Base-by-base conservation (phyloP, 2,113 vertebrate genomes). In the Notothenia coriiceps region DNA sequence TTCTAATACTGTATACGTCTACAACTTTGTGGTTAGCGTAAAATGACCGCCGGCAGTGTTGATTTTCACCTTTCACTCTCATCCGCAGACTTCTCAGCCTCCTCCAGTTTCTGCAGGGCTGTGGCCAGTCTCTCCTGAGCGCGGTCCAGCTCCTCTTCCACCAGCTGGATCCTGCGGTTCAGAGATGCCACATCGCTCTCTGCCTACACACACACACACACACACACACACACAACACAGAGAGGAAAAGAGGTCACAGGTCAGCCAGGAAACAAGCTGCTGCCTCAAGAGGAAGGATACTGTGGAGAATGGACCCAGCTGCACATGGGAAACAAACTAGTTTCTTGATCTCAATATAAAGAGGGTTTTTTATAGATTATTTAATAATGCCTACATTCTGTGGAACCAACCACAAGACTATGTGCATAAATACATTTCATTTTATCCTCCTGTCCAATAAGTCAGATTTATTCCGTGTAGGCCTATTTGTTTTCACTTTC, bases 81-180 rank as follows among this genome's bases (percentile, higher is more conserved):
- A 70, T 99, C 98, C 0, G 97, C 98, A 0, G 96, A 95, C 83
- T 99, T 99, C 90, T 99, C 98, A 0, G 98, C 98, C 91, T 99
- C 98, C 90, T 99, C 98, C 82, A 99, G 95, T 73, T 98, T 98
- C 95, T 98, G 98, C 87, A 99, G 93, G 54, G 98, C 97, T 0
- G 97, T 97, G 91, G 96, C 95, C 93, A 99, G 94, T 33, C 98
- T 96, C 54, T 99, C 98, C 74, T 99, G 98, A 77, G 98, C 97
- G 0, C 97, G 95, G 90, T 99, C 98, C 95, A 99, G 0, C 93
- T 99, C 98, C 88, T 99, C 97, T 93, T 99, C 98, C 83, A 99
- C 97, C 2, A 99, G 96, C 92, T 99, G 98, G 95, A 99, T 98
- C 44, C 98, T 96, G 49, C 98, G 96, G 84, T 99, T 99, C 86